Evolutionary conservation across 2,797 vertebrate species (phyloP), one percentile per base, ranked within the genome.

Genomic region (Cephalopachus bancanus): DNA sequence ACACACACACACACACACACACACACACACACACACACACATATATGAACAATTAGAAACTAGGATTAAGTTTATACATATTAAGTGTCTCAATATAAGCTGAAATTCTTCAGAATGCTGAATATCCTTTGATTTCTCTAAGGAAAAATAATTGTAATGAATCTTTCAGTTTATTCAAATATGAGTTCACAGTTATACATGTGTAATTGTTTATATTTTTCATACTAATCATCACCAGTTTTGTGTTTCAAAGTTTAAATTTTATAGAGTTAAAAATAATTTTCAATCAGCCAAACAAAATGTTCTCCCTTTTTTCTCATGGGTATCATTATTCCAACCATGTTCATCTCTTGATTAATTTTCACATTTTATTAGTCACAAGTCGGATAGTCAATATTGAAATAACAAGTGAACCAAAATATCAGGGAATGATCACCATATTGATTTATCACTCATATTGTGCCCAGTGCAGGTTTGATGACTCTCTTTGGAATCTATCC

Each of bases 21-120:
- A n/a, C n/a, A n/a, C n/a, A n/a, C n/a, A n/a, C n/a, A n/a, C n/a
- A n/a, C n/a, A n/a, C n/a, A n/a, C n/a, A 37, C 3, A 74, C 62
- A n/a, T 90, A 85, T 78, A 60, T 72, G 5, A 78, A 89, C 65
- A 96, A 92, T 95, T 93, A 93, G 69, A 97, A 96, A 89, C 28
- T 10, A 89, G 28, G 16, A 11, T 11, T 20, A 96, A 62, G 28
- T 90, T 15, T 76, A 72, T 93, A 79, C 76, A 89, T 59, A 91
- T 78, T 80, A 86, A 75, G 12, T 67, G 65, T 84, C 30, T 86
- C 17, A 55, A 80, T 49, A 30, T 19, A 92, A 79, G 24, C 22
- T 53, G 44, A 93, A 87, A 33, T 93, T 85, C n/a, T 94, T 93
- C 30, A 53, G 51, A 88, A 94, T 90, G 12, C 26, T 90, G 30